phyloP scores from a whole-genome alignment of 2,888 invertebrate species.

The Drosophila putrida region DNA sequence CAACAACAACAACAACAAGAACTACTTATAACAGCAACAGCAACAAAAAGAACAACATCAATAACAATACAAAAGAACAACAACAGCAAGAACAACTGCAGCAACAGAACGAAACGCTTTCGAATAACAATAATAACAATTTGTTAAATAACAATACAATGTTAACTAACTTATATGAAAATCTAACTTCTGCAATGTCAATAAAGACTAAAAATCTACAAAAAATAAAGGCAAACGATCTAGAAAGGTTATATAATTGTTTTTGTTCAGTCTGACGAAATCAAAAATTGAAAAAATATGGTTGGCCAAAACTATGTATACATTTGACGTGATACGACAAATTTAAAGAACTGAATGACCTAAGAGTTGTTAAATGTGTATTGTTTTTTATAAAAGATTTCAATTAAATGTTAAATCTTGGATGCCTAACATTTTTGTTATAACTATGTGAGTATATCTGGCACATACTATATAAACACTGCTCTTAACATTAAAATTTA shows the following conservation, averaged over 20 bases:
- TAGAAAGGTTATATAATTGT: slow-evolving; percentile 71
- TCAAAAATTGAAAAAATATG: too few species aligned
- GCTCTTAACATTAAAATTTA: background rate
- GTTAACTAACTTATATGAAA: slow-evolving; percentile 57
- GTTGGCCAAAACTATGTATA: too few species aligned
- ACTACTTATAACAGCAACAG: slow-evolving; percentile 47
- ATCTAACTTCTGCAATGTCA: slow-evolving; percentile 80
- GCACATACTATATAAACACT: background rate
- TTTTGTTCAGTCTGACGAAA: background rate
- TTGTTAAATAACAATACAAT: slow-evolving; percentile 67
- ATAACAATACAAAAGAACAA: slow-evolving; percentile 62
- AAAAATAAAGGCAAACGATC: slow-evolving; percentile 81
- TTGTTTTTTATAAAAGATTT: too few species aligned
- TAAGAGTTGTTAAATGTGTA: too few species aligned
- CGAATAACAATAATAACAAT: slow-evolving; percentile 71
- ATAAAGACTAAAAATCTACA: slow-evolving; percentile 74
- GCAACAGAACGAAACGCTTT: slow-evolving; percentile 83
- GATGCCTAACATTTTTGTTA: too few species aligned
- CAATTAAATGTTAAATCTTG: too few species aligned
- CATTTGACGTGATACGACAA: too few species aligned
- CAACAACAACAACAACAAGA: slow-evolving; percentile 55
- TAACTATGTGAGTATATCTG: background rate
- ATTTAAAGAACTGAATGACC: too few species aligned
- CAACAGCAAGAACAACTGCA: slow-evolving; percentile 80
- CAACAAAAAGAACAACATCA: slow-evolving; percentile 53